Evolutionary conservation across 2,888 invertebrate species (phyloP).

Genomic region (Fragum fragum): DNA sequence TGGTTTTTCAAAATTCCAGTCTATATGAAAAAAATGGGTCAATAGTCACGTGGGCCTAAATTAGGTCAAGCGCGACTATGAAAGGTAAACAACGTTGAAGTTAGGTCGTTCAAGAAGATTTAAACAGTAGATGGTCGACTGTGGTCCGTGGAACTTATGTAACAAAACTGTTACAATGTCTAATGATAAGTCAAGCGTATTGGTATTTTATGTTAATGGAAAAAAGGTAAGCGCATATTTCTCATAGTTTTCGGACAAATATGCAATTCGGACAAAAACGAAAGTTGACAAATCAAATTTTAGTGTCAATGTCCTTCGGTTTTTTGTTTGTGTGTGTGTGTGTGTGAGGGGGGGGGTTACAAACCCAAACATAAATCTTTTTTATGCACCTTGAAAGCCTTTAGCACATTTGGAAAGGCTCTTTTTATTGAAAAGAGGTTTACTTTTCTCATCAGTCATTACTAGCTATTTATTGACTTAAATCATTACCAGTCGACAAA

Average conservation of each 20-base stretch:
- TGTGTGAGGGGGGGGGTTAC: no score
- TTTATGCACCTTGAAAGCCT: no score
- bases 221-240: conserved; percentile 60
- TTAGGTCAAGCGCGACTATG: not conserved
- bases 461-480: no score
- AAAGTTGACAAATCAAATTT: not conserved
- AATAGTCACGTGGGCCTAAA: not conserved
- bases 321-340: no score
- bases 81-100: not conserved
- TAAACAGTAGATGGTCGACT: not conserved
- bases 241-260: not conserved
- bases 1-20: no score
- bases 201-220: conserved; percentile 74
- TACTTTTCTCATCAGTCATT: no score
- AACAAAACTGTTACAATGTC: not conserved
- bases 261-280: not conserved
- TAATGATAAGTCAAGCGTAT: conserved; percentile 29
- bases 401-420: no score
- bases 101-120: no score
- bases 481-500: no score
- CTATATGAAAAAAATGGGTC: not conserved
- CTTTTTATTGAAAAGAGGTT: no score
- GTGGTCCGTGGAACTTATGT: not conserved
- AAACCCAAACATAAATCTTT: no score
- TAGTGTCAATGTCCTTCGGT: not conserved